Percentiles rank a stretch among this genome's conserved stretches.
phyloP scores from a whole-genome alignment of 1,140 invertebrate species.

The Phthorimaea operculella region DNA sequence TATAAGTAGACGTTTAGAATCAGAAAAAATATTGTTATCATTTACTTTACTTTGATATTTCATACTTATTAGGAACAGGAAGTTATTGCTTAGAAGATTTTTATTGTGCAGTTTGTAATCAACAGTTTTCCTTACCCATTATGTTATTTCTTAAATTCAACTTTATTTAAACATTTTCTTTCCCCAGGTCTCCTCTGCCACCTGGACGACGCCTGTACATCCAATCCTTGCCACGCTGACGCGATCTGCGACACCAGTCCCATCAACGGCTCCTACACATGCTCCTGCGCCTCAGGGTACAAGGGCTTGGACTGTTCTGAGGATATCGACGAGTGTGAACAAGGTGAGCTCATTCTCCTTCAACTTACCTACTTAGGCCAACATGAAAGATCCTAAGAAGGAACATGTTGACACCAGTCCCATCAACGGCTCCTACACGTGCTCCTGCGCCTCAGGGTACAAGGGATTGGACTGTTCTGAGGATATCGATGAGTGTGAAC shows the following conservation, averaged over 20 bases:
- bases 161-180: background rate
- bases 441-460: conserved; percentile 91
- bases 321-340: conserved; percentile 95
- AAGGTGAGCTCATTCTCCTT: conserved; percentile 82
- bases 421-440: conserved; percentile 93
- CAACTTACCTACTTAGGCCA: too few relatives aligned
- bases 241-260: conserved; percentile 96
- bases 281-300: conserved; percentile 91
- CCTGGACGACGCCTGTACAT: conserved; percentile 95
- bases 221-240: conserved; percentile 94
- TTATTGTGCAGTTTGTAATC: too few relatives aligned
- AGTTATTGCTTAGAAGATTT: too few relatives aligned
- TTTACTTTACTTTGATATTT: too few relatives aligned
- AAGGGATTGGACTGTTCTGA: conserved; percentile 92
- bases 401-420: too few relatives aligned
- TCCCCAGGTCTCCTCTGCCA: conserved; percentile 87
- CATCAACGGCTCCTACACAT: conserved; percentile 93
- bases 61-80: too few relatives aligned
- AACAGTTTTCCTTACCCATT: too few relatives aligned
- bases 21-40: too few relatives aligned
- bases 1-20: too few relatives aligned
- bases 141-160: too few relatives aligned
- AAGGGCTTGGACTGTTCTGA: conserved; percentile 92
- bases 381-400: too few relatives aligned
- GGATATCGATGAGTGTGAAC: conserved; percentile 95